Conservation (phyloP, 2,888 invertebrate genomes). For the Cryptocephalus primarius region DNA sequence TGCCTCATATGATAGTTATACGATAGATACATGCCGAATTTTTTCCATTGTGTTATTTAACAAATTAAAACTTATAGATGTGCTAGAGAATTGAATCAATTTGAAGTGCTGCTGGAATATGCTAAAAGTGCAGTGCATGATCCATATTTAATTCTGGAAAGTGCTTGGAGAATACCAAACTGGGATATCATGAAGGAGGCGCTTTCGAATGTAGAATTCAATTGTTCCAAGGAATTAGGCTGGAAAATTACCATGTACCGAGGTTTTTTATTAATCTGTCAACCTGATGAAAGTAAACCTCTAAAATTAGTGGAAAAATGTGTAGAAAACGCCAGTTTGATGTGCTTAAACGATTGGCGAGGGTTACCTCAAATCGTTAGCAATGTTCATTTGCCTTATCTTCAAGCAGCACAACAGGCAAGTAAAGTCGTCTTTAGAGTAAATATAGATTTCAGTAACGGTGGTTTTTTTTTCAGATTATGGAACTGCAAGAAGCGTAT, state of each 20-base stretch:
- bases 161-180: conserved; percentile 90
- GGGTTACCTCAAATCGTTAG: conserved; percentile 86
- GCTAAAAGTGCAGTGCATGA: conserved; percentile 70
- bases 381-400: conserved; percentile 83
- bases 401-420: conserved; percentile 89
- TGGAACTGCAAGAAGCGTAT: conserved; percentile 81
- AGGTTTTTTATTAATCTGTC: conserved; percentile 85
- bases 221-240: conserved; percentile 77
- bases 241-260: conserved; percentile 65
- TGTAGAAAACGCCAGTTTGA: conserved; percentile 81
- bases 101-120: conserved; percentile 87
- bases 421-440: too few relatives aligned
- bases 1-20: too few relatives aligned
- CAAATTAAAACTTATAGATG: conserved; percentile 41
- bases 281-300: conserved; percentile 65
- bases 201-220: conserved; percentile 80
- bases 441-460: too few relatives aligned
- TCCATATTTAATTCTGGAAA: conserved; percentile 81
- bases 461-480: conserved; percentile 49
- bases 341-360: conserved; percentile 94
- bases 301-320: conserved; percentile 65
- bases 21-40: too few relatives aligned
- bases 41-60: too few relatives aligned
- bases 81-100: conserved; percentile 92
- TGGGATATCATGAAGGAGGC: conserved; percentile 94